Conservation (phyloP, 1,140 invertebrate species). For the Palaemon carinicauda region DNA sequence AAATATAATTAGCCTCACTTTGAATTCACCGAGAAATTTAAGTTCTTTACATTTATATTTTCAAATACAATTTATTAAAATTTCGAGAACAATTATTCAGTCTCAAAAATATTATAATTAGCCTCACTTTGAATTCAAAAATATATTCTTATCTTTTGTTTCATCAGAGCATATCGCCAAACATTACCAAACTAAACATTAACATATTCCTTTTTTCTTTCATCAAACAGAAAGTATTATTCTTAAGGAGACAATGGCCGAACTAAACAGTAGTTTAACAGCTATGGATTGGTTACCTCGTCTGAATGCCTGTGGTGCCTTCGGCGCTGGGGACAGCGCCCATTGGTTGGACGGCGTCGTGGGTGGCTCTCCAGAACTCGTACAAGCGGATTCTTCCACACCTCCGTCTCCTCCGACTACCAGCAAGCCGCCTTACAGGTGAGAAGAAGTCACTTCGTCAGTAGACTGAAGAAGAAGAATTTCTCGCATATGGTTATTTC, state of each 20-base stretch:
- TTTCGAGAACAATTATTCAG: no score
- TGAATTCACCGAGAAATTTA: no score
- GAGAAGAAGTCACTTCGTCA: neutral
- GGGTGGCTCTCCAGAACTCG: conserved; percentile 46
- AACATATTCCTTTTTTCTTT: neutral
- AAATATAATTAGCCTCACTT: no score
- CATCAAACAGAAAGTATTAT: neutral
- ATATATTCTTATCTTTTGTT: no score
- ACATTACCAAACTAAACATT: no score
- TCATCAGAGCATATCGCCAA: no score
- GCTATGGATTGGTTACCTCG: conserved; percentile 71
- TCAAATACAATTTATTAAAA: no score
- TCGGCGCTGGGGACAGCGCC: conserved; percentile 45
- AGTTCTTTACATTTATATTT: no score
- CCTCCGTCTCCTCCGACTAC: conserved; percentile 62
- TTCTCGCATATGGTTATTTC: no score
- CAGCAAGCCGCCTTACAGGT: conserved; percentile 69
- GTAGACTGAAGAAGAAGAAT: no score
- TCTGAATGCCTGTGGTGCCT: conserved; percentile 64
- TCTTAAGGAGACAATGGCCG: conserved; percentile 61
- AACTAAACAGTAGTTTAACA: conserved; percentile 68
- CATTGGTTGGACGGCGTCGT: conserved; percentile 57
- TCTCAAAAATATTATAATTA: no score
- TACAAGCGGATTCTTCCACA: conserved; percentile 60
- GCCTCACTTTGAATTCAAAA: no score